Percentiles rank a stretch among this genome's conserved stretches.
These are phyloP conservation scores for Delichon dasypus DNA, from an alignment of 2,797 vertebrate genomes.

Conservation along the genomic window DNA sequence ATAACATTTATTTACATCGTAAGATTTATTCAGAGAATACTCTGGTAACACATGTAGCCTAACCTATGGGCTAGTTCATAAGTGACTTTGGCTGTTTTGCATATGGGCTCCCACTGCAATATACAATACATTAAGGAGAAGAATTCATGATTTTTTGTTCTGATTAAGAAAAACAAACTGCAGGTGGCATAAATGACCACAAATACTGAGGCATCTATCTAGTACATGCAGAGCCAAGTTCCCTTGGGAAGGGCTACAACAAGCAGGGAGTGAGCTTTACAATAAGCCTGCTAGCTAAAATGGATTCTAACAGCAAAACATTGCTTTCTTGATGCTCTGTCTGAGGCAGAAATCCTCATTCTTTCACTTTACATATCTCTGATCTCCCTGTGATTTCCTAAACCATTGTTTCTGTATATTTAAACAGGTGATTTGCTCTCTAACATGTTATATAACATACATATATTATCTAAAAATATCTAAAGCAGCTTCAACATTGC, in stretches of 20 bases:
- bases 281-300: not conserved
- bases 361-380: not conserved
- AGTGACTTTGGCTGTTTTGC: not conserved
- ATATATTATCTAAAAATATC: not conserved
- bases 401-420: not conserved
- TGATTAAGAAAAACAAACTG: not conserved
- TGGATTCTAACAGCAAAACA: not conserved
- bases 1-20: not conserved
- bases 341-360: not conserved
- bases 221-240: not conserved
- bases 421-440: not conserved
- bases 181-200: not conserved
- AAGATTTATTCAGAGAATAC: constrained; percentile 25
- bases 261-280: not conserved
- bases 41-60: not conserved
- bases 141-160: not conserved
- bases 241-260: not conserved
- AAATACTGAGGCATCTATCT: not conserved
- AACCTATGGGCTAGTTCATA: not conserved
- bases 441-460: not conserved
- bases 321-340: not conserved
- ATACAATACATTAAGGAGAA: not conserved
- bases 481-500: not conserved
- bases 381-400: not conserved
- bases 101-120: not conserved